phyloP scores from a whole-genome alignment of 2,888 invertebrate genomes.

The Cosmia pyralina region DNA sequence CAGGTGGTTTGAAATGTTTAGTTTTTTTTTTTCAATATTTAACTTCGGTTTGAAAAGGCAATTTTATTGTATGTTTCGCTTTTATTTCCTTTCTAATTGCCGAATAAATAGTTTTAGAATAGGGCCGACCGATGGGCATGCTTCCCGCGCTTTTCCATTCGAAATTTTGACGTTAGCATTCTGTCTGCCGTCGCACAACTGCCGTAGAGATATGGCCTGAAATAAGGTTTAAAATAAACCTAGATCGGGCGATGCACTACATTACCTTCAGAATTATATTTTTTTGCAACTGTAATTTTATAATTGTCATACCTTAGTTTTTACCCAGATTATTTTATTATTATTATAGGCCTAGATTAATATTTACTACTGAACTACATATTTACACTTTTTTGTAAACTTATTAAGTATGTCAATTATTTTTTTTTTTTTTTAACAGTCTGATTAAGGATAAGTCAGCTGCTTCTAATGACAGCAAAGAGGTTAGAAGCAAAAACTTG shows the following conservation, averaged over 20 bases:
- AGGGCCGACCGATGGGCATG: background rate
- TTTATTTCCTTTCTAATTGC: slow-evolving; percentile 19
- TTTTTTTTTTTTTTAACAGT: no score
- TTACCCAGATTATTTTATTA: no score
- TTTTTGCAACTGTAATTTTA: no score
- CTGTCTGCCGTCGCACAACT: background rate
- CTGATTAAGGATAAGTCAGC: background rate
- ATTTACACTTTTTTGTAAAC: no score
- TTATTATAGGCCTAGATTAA: no score
- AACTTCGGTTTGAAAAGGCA: background rate
- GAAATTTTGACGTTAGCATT: background rate
- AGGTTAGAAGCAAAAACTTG: slow-evolving; percentile 31
- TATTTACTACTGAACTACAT: no score
- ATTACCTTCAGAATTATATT: no score
- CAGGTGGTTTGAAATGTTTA: slow-evolving; percentile 38
- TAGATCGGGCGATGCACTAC: no score
- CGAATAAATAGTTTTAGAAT: slow-evolving; percentile 15
- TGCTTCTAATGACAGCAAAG: slow-evolving; percentile 15
- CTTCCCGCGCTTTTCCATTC: background rate
- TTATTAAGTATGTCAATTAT: no score
- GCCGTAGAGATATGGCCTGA: no score
- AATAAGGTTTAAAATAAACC: no score
- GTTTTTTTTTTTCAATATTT: slow-evolving; percentile 13
- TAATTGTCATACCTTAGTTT: no score
- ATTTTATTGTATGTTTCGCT: background rate